Evolutionary conservation across 2,797 vertebrate species (phyloP).

Genomic region (Hydrolagus colliei): DNA sequence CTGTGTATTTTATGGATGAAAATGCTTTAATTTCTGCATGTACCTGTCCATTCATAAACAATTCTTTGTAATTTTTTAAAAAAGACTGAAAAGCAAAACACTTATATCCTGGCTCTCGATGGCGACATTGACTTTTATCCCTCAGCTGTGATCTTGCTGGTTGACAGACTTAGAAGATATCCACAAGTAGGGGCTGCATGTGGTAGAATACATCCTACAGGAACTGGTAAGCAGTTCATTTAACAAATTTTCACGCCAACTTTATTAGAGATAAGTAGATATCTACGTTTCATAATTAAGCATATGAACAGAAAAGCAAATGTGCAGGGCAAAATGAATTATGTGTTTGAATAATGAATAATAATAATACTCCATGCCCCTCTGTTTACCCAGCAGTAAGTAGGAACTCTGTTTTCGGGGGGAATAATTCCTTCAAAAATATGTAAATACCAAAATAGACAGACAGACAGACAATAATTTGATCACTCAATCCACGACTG

Average conservation of each 20-base stretch:
- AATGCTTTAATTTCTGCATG: not conserved
- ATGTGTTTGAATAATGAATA: too few relatives aligned
- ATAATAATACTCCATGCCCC: too few relatives aligned
- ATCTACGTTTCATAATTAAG: not conserved
- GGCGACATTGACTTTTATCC: slow-evolving; percentile 75
- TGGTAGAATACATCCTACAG: slow-evolving; percentile 72
- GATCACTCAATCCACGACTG: too few relatives aligned
- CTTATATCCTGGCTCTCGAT: slow-evolving; percentile 66
- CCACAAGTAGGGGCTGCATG: slow-evolving; percentile 67
- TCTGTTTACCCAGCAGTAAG: too few relatives aligned
- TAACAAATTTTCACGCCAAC: not conserved
- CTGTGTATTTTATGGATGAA: too few relatives aligned
- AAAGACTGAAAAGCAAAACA: slow-evolving; percentile 50
- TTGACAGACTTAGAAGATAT: slow-evolving; percentile 68
- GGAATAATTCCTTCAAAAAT: too few relatives aligned
- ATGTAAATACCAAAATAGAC: too few relatives aligned
- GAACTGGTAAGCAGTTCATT: slow-evolving; percentile 58
- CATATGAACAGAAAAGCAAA: not conserved
- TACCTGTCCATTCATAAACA: not conserved
- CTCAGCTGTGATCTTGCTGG: slow-evolving; percentile 61
- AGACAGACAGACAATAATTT: too few relatives aligned
- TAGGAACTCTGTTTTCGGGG: too few relatives aligned
- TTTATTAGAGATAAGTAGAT: not conserved
- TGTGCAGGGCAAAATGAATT: not conserved
- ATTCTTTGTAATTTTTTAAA: not conserved